Base-by-base conservation (phyloP, 1,140 invertebrate species). In the Fopius arisanus region DNA sequence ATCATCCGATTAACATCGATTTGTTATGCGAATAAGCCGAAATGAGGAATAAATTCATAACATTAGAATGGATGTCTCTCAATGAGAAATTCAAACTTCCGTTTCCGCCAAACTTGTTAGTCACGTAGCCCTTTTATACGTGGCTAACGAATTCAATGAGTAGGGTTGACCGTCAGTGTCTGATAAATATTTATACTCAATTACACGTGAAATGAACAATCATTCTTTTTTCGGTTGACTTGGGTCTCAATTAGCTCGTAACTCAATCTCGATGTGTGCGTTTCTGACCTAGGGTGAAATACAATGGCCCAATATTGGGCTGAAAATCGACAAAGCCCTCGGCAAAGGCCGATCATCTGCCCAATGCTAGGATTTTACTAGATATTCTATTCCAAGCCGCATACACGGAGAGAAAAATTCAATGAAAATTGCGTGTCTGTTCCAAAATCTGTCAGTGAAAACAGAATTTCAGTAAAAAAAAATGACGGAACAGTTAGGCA, bases 121-220 rank as follows among this genome's bases (percentile, higher is more conserved):
- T 59, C 54, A 59, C 54, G 54, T 59, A 59, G 54, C 21, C 23
- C 23, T 59, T 28, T 26, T 28, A n/a, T 59, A 59, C 54, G 54
- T 59, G 54, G 19, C 9, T 59, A 59, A 59, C 12, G 19, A 23
- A 59, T 59, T 59, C 54, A 59, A 59, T 59, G 54, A 59, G 23
- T 59, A 28, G 19, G 54, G 19, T 59, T 28, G 54, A 59, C 6
- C 23, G 26, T 23, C 23, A 67, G 6, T 41, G n/a, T 19, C 37
- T 16, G 12, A 68, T 28, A 19, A 68, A 40, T 68, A 68, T 68
- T 43, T 41, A 41, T 68, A n/a, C 6, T 3, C 31, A 48, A 68
- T 68, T 48, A 40, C 40, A 28, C 16, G 26, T 68, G 40, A 68
- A 37, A 9, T 7, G 14, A 41, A 23, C 37, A 69, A 51, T 37